phyloP scores from a whole-genome alignment of 1,140 invertebrate species.

The Fopius arisanus region DNA sequence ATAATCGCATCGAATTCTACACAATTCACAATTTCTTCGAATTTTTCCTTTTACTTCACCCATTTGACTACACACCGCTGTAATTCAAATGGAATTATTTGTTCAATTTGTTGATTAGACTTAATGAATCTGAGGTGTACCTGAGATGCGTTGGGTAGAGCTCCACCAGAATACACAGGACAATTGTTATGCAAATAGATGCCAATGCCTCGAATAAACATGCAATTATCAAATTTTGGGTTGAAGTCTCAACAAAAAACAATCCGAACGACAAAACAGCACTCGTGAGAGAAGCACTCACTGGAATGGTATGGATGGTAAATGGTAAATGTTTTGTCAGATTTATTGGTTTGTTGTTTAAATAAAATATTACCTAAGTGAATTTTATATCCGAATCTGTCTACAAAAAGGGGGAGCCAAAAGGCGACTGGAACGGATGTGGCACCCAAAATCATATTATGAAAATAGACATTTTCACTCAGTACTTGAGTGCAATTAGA shows the following conservation, averaged over 20 bases:
- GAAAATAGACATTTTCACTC: constrained; percentile 49
- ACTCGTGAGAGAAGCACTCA: constrained; percentile 57
- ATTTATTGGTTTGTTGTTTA: no score
- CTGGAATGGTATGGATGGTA: constrained; percentile 46
- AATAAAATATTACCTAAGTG: constrained; percentile 42
- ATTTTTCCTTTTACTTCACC: no score
- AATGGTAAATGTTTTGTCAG: not conserved
- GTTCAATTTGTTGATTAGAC: no score
- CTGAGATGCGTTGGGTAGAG: constrained; percentile 61
- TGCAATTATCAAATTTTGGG: constrained; percentile 59
- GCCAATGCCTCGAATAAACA: constrained; percentile 58
- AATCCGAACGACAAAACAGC: constrained; percentile 56
- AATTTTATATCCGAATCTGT: constrained; percentile 55
- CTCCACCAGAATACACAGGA: constrained; percentile 56
- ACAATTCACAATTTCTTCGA: no score
- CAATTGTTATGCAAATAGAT: constrained; percentile 51
- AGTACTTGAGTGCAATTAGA: constrained; percentile 44
- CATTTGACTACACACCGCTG: no score
- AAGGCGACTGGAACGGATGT: constrained; percentile 57
- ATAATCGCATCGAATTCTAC: no score
- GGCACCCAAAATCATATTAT: constrained; percentile 54
- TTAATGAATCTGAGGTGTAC: constrained; percentile 38
- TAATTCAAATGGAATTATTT: no score
- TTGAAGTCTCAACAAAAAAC: constrained; percentile 59
- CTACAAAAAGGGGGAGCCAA: constrained; percentile 55